Evolutionary conservation across 1,140 invertebrate genomes (phyloP).

Genomic region (Leptinotarsa lineolata): DNA sequence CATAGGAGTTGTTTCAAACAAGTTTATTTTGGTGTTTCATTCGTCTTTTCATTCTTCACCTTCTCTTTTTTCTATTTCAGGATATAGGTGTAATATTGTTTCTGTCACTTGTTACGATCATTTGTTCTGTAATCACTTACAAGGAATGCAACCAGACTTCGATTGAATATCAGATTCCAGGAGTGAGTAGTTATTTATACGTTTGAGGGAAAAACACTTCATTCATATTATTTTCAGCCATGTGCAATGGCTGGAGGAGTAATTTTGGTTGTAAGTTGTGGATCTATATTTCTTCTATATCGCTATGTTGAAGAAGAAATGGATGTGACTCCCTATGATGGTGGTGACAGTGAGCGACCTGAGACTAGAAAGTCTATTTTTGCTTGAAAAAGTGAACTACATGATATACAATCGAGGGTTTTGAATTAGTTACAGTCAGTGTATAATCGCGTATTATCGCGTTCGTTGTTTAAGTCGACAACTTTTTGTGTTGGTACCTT

Average conservation of each 20-base stretch:
- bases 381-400: background rate
- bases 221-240: slow-evolving; percentile 26
- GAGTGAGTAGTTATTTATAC: slow-evolving; percentile 9
- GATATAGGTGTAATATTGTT: slow-evolving; percentile 32
- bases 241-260: slow-evolving; percentile 28
- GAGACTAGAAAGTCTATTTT: background rate
- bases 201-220: background rate
- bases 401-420: too few species aligned
- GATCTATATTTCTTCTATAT: slow-evolving; percentile 36
- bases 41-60: background rate
- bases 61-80: slow-evolving; percentile 24
- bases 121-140: slow-evolving; percentile 27
- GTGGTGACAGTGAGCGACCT: background rate
- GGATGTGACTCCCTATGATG: background rate
- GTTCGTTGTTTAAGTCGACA: too few species aligned
- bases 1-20: background rate
- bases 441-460: too few species aligned
- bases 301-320: slow-evolving; percentile 32
- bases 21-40: background rate
- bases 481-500: too few species aligned
- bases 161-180: slow-evolving; percentile 8
- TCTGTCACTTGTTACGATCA: slow-evolving; percentile 27
- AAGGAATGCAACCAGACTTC: slow-evolving; percentile 22
- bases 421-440: too few species aligned
- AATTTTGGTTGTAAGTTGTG: slow-evolving; percentile 32